Evolutionary conservation across 2,888 invertebrate genomes (phyloP).

Genomic region (Tetranychus truncatus): DNA sequence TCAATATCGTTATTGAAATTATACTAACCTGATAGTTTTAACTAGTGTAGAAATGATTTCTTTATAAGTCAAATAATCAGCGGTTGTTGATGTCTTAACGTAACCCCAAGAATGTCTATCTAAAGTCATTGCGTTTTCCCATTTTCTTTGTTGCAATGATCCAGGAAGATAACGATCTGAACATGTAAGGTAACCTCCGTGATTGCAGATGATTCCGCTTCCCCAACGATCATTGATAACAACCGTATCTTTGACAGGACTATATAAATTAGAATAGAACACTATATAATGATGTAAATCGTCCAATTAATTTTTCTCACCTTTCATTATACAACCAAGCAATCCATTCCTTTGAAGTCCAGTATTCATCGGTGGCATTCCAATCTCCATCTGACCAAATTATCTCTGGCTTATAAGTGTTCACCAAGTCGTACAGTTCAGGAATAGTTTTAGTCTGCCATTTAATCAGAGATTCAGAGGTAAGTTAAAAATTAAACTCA

Average conservation of each 20-base stretch:
- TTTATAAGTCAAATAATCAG: conserved; percentile 47
- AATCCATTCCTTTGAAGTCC: conserved; percentile 62
- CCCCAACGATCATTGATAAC: conserved; percentile 94
- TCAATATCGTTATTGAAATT: neutral
- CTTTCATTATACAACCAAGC: conserved; percentile 75
- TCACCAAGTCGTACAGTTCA: conserved; percentile 27
- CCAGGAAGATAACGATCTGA: conserved; percentile 61
- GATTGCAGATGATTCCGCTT: conserved; percentile 51
- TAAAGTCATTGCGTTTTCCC: conserved; percentile 87
- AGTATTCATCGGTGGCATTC: conserved; percentile 65
- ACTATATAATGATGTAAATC: neutral
- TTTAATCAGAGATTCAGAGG: neutral
- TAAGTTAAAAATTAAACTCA: neutral
- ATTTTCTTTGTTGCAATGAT: conserved; percentile 53
- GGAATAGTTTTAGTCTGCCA: conserved; percentile 25
- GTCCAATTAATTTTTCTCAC: neutral
- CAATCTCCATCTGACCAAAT: conserved; percentile 90
- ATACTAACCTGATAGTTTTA: conserved; percentile 32
- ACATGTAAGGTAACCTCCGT: conserved; percentile 76
- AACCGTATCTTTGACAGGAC: conserved; percentile 55
- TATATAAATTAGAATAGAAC: neutral
- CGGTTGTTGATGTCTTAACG: conserved; percentile 48
- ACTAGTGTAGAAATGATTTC: conserved; percentile 40
- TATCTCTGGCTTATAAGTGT: conserved; percentile 43
- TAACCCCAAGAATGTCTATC: conserved; percentile 73